Evolutionary conservation across 2,113 vertebrate genomes (phyloP).

Genomic region (Maylandia zebra): DNA sequence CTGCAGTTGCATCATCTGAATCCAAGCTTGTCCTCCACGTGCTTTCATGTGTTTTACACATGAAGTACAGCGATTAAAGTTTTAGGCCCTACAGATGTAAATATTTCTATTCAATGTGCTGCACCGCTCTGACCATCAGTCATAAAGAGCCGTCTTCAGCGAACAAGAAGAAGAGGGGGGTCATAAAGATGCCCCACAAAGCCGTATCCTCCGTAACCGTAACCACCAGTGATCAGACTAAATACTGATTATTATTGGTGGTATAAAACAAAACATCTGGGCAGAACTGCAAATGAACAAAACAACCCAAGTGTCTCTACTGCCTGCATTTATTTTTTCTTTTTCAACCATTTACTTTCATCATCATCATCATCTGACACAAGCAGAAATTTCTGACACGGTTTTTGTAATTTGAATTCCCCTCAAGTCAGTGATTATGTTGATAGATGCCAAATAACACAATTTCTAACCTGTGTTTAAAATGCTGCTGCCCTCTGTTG

Average conservation of each 20-base stretch:
- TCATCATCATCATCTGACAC: background rate
- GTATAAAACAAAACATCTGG: background rate
- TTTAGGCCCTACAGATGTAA: background rate
- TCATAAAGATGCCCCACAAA: background rate
- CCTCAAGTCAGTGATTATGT: background rate
- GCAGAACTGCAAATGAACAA: background rate
- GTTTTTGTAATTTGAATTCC: background rate
- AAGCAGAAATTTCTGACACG: background rate
- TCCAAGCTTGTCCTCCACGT: background rate
- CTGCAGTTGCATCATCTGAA: background rate
- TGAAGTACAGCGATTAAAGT: background rate
- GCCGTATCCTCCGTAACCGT: background rate
- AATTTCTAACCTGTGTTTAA: background rate
- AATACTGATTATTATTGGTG: background rate
- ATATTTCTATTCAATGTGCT: background rate
- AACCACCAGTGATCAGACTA: background rate
- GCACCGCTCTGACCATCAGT: background rate
- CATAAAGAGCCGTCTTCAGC: background rate
- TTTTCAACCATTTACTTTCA: background rate
- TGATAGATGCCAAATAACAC: background rate
- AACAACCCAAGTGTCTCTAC: background rate
- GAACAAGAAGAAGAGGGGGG: background rate
- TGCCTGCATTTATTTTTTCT: background rate
- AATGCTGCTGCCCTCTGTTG: slow-evolving; percentile 49
- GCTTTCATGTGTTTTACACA: background rate